Evolutionary conservation across 2,797 vertebrate species (phyloP).

Genomic region (Molossus molossus): DNA sequence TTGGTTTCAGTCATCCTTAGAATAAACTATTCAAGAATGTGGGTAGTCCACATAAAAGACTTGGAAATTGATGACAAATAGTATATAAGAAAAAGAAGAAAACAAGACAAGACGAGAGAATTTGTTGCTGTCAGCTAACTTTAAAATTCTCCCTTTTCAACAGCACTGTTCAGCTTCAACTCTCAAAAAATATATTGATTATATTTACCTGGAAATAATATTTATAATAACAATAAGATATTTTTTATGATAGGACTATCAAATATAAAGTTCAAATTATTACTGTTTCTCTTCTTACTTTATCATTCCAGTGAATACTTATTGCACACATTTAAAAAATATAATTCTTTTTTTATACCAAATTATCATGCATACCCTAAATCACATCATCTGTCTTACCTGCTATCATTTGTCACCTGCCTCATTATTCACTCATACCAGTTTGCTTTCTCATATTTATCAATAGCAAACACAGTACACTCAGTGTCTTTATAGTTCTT

Average conservation of each 20-base stretch:
- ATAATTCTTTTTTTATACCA: background rate
- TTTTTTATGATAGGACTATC: background rate
- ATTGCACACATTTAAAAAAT: background rate
- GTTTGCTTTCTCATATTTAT: background rate
- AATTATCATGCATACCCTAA: background rate
- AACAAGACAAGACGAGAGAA: background rate
- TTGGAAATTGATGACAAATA: background rate
- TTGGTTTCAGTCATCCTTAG: slow-evolving; percentile 2
- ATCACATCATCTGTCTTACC: background rate
- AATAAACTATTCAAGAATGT: background rate
- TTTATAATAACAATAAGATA: background rate
- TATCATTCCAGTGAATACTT: background rate
- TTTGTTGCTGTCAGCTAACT: background rate
- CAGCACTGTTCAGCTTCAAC: background rate
- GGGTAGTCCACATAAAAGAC: background rate
- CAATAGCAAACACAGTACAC: background rate
- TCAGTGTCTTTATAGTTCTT: background rate
- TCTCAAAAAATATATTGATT: background rate
- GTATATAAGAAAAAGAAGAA: background rate
- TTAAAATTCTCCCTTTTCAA: background rate
- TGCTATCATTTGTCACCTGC: background rate
- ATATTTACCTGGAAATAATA: slow-evolving; percentile 11
- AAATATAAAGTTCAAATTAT: background rate
- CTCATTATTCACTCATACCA: background rate
- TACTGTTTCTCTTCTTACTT: background rate